Evolutionary conservation across 2,888 invertebrate genomes (phyloP).

Genomic region (Xylota segnis): DNA sequence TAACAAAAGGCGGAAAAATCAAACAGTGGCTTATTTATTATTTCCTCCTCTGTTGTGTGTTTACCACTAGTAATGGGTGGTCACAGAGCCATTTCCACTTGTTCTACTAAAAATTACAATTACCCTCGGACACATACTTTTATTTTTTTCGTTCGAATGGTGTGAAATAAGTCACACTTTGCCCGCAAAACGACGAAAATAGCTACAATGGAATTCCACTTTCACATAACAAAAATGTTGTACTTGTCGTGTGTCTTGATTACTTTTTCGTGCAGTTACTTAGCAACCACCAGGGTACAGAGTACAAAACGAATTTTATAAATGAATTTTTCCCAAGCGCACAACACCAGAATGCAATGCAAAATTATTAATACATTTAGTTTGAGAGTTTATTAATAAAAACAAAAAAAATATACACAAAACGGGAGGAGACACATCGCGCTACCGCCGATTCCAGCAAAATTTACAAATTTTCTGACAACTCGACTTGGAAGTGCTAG

Average conservation of each 20-base stretch:
- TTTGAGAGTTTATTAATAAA: conserved; percentile 44
- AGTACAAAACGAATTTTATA: conserved; percentile 50
- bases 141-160: conserved; percentile 19
- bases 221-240: conserved; percentile 62
- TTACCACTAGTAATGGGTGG: conserved; percentile 44
- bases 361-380: conserved; percentile 48
- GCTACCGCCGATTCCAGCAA: conserved; percentile 70
- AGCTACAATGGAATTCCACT: conserved; percentile 74
- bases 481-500: conserved; percentile 73
- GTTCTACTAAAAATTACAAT: conserved; percentile 19
- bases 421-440: conserved; percentile 49
- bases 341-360: conserved; percentile 54
- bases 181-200: conserved; percentile 66
- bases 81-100: conserved; percentile 50
- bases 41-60: conserved; percentile 40
- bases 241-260: conserved; percentile 58
- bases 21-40: conserved; percentile 43
- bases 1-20: conserved; percentile 24
- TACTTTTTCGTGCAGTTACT: conserved; percentile 60
- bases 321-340: conserved; percentile 25
- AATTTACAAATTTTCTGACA: conserved; percentile 69
- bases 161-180: conserved; percentile 57
- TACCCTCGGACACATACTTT: conserved; percentile 45
- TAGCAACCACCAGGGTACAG: conserved; percentile 62
- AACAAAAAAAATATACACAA: conserved; percentile 42